Evolutionary conservation across 2,113 vertebrate genomes (phyloP).

Genomic region (Scomber japonicus): DNA sequence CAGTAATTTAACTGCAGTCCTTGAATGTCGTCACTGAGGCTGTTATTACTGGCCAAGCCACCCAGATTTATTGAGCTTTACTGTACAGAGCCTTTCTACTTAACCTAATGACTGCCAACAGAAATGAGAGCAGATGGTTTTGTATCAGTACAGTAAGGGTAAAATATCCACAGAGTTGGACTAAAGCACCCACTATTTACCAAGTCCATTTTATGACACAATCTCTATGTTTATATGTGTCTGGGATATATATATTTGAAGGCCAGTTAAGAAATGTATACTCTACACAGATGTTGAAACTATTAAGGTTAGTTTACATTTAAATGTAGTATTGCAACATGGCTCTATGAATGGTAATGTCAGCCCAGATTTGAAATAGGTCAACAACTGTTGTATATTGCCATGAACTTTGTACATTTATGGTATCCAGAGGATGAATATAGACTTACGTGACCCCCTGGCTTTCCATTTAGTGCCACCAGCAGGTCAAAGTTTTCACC

Average conservation of each 20-base stretch:
- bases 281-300: slow-evolving; percentile 25
- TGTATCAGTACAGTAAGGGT: slow-evolving; percentile 38
- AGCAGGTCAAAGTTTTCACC: too few species aligned
- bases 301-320: background rate
- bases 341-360: too few species aligned
- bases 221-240: slow-evolving; percentile 7
- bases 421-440: too few species aligned
- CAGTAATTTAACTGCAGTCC: slow-evolving; percentile 46
- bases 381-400: too few species aligned
- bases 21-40: slow-evolving; percentile 40
- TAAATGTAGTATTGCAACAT: too few species aligned
- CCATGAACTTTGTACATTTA: too few species aligned
- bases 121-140: slow-evolving; percentile 70
- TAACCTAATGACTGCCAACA: slow-evolving; percentile 75
- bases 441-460: too few species aligned
- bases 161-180: slow-evolving; percentile 34
- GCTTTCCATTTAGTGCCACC: too few species aligned
- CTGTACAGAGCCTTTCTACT: slow-evolving; percentile 66
- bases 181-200: slow-evolving; percentile 12
- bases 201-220: slow-evolving; percentile 25
- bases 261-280: slow-evolving; percentile 4
- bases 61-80: slow-evolving; percentile 75
- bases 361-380: too few species aligned
- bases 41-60: slow-evolving; percentile 58
- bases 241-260: slow-evolving; percentile 13